phyloP scores from a whole-genome alignment of 2,797 vertebrate species.

The Enteromius argenteus region DNA sequence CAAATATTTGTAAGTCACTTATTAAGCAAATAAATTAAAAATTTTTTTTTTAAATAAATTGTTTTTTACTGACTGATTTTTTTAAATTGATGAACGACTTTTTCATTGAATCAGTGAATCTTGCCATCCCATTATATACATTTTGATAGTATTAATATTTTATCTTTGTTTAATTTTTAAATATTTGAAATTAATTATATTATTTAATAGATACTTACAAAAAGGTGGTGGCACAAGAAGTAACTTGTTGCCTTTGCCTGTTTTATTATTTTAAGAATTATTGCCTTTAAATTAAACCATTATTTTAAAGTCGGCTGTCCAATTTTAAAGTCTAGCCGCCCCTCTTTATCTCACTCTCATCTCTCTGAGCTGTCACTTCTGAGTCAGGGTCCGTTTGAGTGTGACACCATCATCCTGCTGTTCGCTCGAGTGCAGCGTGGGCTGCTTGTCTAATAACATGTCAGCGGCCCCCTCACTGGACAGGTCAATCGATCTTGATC shows the following conservation, averaged over 20 bases:
- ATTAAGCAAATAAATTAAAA: not conserved
- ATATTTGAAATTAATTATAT: not conserved
- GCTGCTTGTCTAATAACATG: constrained; percentile 78
- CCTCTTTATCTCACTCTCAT: constrained; percentile 52
- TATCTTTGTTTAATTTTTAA: not conserved
- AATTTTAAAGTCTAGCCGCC: constrained; percentile 22
- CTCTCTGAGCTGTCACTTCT: constrained; percentile 55
- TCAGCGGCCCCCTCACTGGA: constrained; percentile 72
- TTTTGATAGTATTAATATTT: not conserved
- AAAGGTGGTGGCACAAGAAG: not conserved
- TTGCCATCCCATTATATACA: too few relatives aligned
- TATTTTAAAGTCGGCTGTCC: constrained; percentile 7
- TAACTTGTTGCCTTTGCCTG: not conserved
- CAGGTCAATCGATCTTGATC: constrained; percentile 77
- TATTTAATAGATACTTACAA: not conserved
- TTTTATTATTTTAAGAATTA: not conserved
- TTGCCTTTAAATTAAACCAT: constrained; percentile 11
- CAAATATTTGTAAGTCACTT: not conserved
- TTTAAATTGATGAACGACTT: too few relatives aligned
- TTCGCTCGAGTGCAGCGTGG: constrained; percentile 61
- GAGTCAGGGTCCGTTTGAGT: constrained; percentile 53
- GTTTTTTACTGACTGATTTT: too few relatives aligned
- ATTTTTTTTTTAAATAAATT: too few relatives aligned
- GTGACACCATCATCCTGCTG: constrained; percentile 62
- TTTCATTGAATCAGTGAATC: too few relatives aligned